Evolutionary conservation across 1,140 invertebrate species (phyloP).

Genomic region (Trachymyrmex septentrionalis): DNA sequence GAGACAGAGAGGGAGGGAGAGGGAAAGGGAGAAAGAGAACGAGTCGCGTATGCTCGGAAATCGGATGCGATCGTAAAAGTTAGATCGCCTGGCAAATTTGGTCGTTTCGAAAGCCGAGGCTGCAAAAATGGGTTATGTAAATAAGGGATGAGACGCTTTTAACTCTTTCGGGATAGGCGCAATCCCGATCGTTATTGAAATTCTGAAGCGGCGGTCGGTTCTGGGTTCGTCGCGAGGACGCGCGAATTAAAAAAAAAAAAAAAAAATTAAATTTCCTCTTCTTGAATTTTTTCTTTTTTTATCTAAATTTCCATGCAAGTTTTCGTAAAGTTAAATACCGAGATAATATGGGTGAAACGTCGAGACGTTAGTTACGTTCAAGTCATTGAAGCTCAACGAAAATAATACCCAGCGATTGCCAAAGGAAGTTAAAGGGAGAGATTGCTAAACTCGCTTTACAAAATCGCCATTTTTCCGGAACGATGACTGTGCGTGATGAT

Average conservation of each 20-base stretch:
- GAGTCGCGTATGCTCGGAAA: constrained; percentile 58
- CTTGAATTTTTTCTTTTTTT: not conserved
- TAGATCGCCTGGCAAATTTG: constrained; percentile 62
- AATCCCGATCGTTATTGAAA: constrained; percentile 37
- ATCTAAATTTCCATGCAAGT: not conserved
- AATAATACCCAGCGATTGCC: not conserved
- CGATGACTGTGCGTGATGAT: constrained; percentile 51
- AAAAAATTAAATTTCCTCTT: constrained; percentile 8
- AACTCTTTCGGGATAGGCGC: constrained; percentile 28
- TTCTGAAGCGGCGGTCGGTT: not conserved
- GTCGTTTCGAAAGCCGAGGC: constrained; percentile 39
- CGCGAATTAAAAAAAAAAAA: too few species aligned
- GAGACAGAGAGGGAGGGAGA: not conserved
- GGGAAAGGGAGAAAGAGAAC: constrained; percentile 7
- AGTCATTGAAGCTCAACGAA: not conserved
- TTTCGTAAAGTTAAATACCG: constrained; percentile 13
- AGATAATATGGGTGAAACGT: constrained; percentile 12
- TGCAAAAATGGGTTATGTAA: constrained; percentile 56
- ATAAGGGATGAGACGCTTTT: constrained; percentile 54
- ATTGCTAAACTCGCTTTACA: constrained; percentile 6
- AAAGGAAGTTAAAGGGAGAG: not conserved
- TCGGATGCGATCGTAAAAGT: constrained; percentile 61
- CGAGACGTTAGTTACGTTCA: not conserved
- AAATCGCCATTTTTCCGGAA: constrained; percentile 53
- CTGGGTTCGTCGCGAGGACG: not conserved